These are phyloP conservation scores for Bombus polaris DNA, from an alignment of 1,140 invertebrate species.

Conservation along the genomic window DNA sequence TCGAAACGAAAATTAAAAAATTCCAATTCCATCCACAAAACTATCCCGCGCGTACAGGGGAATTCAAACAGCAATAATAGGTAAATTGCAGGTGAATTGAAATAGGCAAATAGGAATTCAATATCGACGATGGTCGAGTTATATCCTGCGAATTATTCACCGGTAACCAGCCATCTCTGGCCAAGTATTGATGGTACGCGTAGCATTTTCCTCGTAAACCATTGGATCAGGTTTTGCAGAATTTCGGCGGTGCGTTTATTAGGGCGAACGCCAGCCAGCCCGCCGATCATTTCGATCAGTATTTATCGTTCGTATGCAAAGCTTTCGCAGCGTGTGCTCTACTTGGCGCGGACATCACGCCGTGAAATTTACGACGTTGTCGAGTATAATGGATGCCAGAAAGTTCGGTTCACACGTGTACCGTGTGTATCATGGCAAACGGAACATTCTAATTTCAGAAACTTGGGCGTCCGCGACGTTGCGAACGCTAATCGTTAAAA, in stretches of 20 bases:
- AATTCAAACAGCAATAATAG: background rate
- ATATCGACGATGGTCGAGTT: background rate
- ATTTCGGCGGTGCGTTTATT: background rate
- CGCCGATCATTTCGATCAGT: background rate
- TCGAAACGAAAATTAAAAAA: background rate
- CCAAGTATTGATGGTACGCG: background rate
- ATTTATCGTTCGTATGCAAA: conserved; percentile 30
- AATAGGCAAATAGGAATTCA: conserved; percentile 1
- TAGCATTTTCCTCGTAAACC: background rate
- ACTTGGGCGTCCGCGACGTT: conserved; percentile 6
- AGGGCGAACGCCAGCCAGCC: too few species aligned
- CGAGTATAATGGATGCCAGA: conserved; percentile 36
- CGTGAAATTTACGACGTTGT: conserved; percentile 46
- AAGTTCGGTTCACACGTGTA: conserved; percentile 7
- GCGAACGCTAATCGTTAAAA: background rate
- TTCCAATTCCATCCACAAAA: background rate
- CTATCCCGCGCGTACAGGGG: background rate
- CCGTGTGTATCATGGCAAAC: conserved; percentile 4
- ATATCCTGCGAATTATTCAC: background rate
- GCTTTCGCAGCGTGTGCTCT: conserved; percentile 20
- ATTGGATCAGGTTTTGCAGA: background rate
- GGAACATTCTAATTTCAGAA: conserved; percentile 42
- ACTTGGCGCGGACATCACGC: conserved; percentile 16
- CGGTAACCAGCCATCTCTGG: background rate
- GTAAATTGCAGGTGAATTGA: background rate